A percentile compares a stretch with the other conserved stretches of the same genome.
These are phyloP conservation scores for Strix aluco DNA, from an alignment of 2,113 vertebrate genomes.

Conservation along the genomic window DNA sequence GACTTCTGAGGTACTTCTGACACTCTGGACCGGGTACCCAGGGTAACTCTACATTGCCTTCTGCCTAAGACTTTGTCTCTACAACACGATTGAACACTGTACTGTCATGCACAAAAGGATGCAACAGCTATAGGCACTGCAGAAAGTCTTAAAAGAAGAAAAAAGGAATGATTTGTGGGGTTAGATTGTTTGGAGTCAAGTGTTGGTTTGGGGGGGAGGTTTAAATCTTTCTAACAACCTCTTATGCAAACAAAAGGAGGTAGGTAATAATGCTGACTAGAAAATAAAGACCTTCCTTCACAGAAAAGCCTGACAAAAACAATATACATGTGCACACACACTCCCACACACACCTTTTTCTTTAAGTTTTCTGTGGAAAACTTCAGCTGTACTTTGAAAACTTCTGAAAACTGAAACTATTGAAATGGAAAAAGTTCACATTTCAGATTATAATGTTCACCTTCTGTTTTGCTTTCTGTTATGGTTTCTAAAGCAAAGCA, in stretches of 20 bases:
- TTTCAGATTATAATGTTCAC: background rate
- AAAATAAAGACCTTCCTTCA: slow-evolving; percentile 15
- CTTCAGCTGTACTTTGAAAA: slow-evolving; percentile 5
- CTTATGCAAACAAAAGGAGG: slow-evolving; percentile 20
- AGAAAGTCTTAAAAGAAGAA: background rate
- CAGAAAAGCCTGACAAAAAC: slow-evolving; percentile 5
- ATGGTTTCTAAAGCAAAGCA: background rate
- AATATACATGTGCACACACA: background rate
- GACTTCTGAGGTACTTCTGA: background rate
- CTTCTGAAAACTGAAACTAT: background rate
- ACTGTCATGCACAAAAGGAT: background rate
- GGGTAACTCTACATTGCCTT: background rate
- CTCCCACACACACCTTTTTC: background rate
- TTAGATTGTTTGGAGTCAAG: background rate
- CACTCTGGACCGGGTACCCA: background rate
- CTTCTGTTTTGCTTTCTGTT: slow-evolving; percentile 5
- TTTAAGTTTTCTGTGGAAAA: background rate
- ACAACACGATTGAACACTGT: fast-evolving
- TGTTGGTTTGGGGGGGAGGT: background rate
- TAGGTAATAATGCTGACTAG: background rate
- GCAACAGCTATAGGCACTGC: background rate
- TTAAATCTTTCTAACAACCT: slow-evolving; percentile 38
- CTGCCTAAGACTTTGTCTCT: background rate
- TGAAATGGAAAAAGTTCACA: background rate
- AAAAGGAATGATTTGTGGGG: background rate